Base-by-base conservation (phyloP, 2,797 vertebrate species). In the Limnodromus scolopaceus region DNA sequence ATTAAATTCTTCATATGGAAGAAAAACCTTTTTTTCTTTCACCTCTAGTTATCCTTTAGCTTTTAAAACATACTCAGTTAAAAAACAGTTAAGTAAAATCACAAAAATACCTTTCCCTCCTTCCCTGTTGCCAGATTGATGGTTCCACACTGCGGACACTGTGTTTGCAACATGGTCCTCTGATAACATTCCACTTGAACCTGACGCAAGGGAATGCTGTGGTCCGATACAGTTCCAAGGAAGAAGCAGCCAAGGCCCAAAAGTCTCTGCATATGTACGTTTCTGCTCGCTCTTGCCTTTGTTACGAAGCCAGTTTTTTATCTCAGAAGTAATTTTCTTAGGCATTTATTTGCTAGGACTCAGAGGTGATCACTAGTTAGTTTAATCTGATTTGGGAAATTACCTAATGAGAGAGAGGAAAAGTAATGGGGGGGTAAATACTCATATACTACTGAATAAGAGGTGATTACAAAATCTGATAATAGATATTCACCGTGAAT, bases 101-200 rank as follows among this genome's bases (percentile, higher is more conserved):
- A 16, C 34, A 84, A 6, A 17, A 45, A 2, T n/a, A 24, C 74
- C 38, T 41, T 30, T 75, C 11, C 9, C 15, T 39, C 30, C 80
- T 91, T 93, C 36, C 86, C 66, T 86, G 76, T 49, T 4, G 5
- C 24, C 98, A 99, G 99, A 99, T 99, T 28, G 99, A 99, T 81
- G 99, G 99, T 61, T 99, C 99, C 18, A 99, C 99, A 18, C 98
- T 99, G 97, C 98, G 99, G 97, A 99, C 99, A 2, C 98, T 99
- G 97, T 99, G 99, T 96, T 98, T 99, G 99, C 99, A 99, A 91
- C 99, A 99, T 11, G 99, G 99, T 92, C 99, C 99, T 92, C 99
- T 99, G 89, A 98, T 99, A 98, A 99, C 99, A 97, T 99, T 99
- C 99, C 99, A 99, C 98, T 98, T 99, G 98, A 99, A 99, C 98